Evolutionary conservation across 2,113 vertebrate species (phyloP), one percentile per base, ranked within the genome.

Genomic region (Leptodactylus fuscus): DNA sequence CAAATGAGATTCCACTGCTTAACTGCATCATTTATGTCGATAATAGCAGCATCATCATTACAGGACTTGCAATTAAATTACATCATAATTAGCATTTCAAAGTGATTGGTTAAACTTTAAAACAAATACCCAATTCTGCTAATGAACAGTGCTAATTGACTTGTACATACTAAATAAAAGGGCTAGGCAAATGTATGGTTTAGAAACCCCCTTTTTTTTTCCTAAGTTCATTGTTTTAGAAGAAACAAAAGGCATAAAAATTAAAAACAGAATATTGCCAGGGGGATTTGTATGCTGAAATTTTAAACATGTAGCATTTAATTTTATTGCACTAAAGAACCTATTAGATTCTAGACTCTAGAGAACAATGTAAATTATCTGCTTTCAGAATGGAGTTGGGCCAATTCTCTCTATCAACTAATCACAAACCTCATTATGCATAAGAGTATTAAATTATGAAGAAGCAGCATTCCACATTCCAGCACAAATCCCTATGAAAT

Each of bases 11-110:
- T 94, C 96, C 93, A 95, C 97, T 96, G 97, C 97, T 98, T 98
- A 98, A 98, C 97, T 98, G 98, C 97, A 99, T 99, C 98, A 98
- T 99, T 99, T 99, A 98, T 99, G 97, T 98, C 96, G 96, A 99
- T 98, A 99, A 99, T 98, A 97, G 97, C 96, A 95, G 97, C 98
- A 98, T 99, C 98, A 97, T 99, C 97, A 98, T 99, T 98, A 99
- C 95, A 97, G 95, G 96, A 96, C 97, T 99, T 97, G 97, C 95
- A 98, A 98, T 99, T 98, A 99, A 99, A 99, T 99, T 99, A 99
- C 98, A 99, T 98, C 97, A 98, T 96, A 98, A 99, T 99, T 99
- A 99, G 97, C 97, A 99, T 98, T 99, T 97, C 98, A 98, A 99
- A 99, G 98, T 99, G 98, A 98, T 97, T 98, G 97, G 97, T 98